These are phyloP conservation scores for Psococerastis gibbosa DNA, from an alignment of 2,888 invertebrate species.

Conservation along the genomic window DNA sequence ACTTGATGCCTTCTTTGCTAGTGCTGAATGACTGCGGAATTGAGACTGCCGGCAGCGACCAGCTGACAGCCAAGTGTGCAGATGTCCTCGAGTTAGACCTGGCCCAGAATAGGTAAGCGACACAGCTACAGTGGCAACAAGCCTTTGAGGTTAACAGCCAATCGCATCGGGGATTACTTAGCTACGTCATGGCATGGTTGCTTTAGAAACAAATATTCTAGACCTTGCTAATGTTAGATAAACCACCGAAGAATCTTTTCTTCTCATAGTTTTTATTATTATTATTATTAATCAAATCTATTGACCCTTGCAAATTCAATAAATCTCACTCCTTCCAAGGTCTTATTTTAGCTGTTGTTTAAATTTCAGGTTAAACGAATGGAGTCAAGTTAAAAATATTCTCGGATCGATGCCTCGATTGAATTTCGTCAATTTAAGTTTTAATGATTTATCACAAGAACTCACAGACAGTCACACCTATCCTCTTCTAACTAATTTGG, in stretches of 20 bases:
- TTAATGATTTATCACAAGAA: conserved; percentile 61
- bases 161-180: too few relatives aligned
- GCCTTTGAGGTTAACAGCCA: too few relatives aligned
- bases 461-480: conserved; percentile 23
- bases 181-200: too few relatives aligned
- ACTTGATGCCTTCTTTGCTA: conserved; percentile 53
- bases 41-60: conserved; percentile 69
- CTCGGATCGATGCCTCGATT: conserved; percentile 73
- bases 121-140: too few relatives aligned
- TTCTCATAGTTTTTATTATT: too few relatives aligned
- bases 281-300: too few relatives aligned
- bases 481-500: conserved; percentile 20
- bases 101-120: conserved; percentile 75
- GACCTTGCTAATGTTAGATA: too few relatives aligned
- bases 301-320: too few relatives aligned
- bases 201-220: too few relatives aligned
- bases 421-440: conserved; percentile 80
- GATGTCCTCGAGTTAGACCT: conserved; percentile 87
- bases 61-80: conserved; percentile 62
- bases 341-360: too few relatives aligned
- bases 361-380: conserved; percentile 2
- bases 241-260: neutral
- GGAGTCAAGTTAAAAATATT: conserved; percentile 57
- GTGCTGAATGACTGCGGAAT: conserved; percentile 85
- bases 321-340: too few relatives aligned